A percentile compares a stretch with the other conserved stretches of the same genome.
Conservation (phyloP, 2,113 vertebrate genomes). For the Chamaetylas fuelleborni region DNA sequence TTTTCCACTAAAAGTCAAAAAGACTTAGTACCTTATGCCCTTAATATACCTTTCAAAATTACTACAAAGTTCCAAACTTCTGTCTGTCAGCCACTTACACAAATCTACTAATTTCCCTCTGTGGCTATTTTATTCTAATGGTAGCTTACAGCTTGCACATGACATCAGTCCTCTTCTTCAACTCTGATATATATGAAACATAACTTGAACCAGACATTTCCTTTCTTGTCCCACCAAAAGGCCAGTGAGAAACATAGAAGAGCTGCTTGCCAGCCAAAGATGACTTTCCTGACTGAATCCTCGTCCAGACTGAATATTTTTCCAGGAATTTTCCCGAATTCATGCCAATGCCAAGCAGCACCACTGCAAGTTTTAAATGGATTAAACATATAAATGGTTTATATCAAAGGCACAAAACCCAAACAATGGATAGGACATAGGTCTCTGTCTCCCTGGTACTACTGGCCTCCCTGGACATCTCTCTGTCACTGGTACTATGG, state of each 20-base stretch:
- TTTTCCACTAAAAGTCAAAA: not conserved
- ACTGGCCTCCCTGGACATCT: fast-evolving
- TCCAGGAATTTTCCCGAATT: not conserved
- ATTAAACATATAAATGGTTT: not conserved
- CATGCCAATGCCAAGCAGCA: not conserved
- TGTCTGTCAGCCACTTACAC: not conserved
- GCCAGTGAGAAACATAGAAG: not conserved
- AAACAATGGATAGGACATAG: not conserved
- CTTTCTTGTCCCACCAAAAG: not conserved
- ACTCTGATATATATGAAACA: not conserved
- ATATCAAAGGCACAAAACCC: not conserved
- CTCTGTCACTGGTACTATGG: not conserved
- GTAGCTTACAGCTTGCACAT: not conserved
- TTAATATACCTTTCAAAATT: not conserved
- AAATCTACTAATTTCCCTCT: not conserved
- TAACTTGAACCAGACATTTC: not conserved
- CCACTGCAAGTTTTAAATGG: not conserved
- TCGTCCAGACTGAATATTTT: not conserved
- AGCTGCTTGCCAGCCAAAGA: not conserved
- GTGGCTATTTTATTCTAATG: not conserved
- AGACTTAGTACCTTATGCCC: not conserved
- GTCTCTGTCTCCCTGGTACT: not conserved
- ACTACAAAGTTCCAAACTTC: not conserved
- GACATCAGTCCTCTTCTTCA: not conserved
- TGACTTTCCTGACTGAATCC: fast-evolving